Evolutionary conservation across 1,140 invertebrate genomes (phyloP).

Genomic region (Drosophila sechellia): DNA sequence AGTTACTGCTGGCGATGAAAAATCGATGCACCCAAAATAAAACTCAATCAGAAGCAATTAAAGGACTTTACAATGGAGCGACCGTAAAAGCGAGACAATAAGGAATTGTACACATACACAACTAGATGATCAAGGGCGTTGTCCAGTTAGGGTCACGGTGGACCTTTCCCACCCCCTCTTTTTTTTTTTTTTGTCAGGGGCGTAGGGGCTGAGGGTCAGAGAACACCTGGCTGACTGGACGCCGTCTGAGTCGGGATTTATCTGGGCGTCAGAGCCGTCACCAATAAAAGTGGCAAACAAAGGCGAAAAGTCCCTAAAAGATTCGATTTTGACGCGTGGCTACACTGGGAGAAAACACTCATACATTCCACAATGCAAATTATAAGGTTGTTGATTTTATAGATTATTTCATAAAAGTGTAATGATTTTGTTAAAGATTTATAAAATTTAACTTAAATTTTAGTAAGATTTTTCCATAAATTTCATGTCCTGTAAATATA

Average conservation of each 20-base stretch:
- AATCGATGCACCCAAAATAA: conserved; percentile 40
- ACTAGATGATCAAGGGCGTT: conserved; percentile 40
- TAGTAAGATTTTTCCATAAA: no score
- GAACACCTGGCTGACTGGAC: conserved; percentile 53
- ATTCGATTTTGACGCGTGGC: conserved; percentile 59
- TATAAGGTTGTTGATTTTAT: neutral
- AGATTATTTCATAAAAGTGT: neutral
- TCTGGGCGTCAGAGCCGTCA: conserved; percentile 61
- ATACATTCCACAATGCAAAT: no score
- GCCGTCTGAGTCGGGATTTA: conserved; percentile 53
- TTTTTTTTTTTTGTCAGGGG: neutral
- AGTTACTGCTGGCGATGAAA: conserved; percentile 44
- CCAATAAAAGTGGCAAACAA: conserved; percentile 70
- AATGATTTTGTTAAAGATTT: no score
- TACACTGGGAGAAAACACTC: neutral
- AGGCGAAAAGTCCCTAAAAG: conserved; percentile 47
- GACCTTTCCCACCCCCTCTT: conserved; percentile 5
- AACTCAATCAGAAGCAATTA: conserved; percentile 75
- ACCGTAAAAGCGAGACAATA: conserved; percentile 61
- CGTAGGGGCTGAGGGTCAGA: conserved; percentile 49
- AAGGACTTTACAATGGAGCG: conserved; percentile 57
- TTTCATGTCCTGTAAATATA: no score
- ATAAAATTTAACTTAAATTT: no score
- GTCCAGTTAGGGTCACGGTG: conserved; percentile 31
- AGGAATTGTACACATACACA: conserved; percentile 43